Evolutionary conservation across 1,140 invertebrate genomes (phyloP), one percentile per base, ranked within the genome.

Genomic region (Euwallacea similis): DNA sequence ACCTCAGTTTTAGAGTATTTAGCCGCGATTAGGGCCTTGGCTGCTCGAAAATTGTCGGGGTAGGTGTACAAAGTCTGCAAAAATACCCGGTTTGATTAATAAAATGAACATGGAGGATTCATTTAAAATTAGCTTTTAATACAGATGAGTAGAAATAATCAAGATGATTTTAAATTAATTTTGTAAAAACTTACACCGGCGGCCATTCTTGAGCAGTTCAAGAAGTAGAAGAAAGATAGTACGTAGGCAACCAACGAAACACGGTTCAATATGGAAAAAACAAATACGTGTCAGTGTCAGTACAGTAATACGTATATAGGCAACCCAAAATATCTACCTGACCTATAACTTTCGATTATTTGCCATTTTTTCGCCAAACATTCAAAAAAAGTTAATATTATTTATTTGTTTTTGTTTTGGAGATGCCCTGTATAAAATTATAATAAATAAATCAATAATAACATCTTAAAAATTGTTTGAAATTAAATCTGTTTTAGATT

Each of bases 1-100:
- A 99, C 86, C 78, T 94, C 88, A 71, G 89, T 89, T 75, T 95
- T 94, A 74, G 95, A 95, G 86, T 93, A 98, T 83, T 97, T 88
- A 81, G 96, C 95, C 76, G 97, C 96, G 81, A 98, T 95, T 77
- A 98, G 88, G 77, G 90, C 93, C 85, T 98, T 98, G 81, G 90
- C 92, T 74, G 92, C 93, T 81, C 96, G 90, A 87, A 96, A 97
- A 87, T 97, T 98, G 83, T 95, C 92, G 75, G 93, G 91, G 87
- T 96, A 98, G 79, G 95, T 96, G 87, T 96, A 98, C 79, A 98
- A 88, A 82, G 93, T 97, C 95, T 97, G 87, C 46, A 90, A 89
- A 82, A 87, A 87, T 71, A 54, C 16, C 50, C 46, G 8, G 8
- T 16, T 41, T 6, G 9, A 61, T 56, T 56, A 56, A 56, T 56